These are phyloP conservation scores for Thecocarcelia acutangulata DNA, from an alignment of 2,888 invertebrate species.

Conservation along the genomic window DNA sequence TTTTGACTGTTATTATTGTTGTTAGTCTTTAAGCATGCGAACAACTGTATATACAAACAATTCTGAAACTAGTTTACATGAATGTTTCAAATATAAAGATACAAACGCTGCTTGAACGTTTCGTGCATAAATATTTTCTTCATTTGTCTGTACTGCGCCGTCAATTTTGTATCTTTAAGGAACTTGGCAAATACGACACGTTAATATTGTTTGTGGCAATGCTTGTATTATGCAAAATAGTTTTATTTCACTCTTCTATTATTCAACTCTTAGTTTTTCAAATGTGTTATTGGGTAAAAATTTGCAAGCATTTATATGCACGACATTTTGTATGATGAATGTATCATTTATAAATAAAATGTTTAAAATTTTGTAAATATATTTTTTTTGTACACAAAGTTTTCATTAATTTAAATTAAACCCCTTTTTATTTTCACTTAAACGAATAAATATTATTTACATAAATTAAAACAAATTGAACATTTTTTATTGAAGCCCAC, in stretches of 20 bases:
- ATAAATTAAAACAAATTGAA: constrained; percentile 48
- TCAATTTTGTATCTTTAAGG: constrained; percentile 36
- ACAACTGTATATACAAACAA: too few species aligned
- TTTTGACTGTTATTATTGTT: too few species aligned
- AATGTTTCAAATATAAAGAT: background rate
- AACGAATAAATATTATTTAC: constrained; percentile 33
- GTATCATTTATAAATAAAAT: background rate
- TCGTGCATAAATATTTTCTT: constrained; percentile 1
- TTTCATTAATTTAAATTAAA: constrained; percentile 45
- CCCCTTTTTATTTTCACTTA: background rate
- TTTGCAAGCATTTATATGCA: too few species aligned
- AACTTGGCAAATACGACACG: constrained; percentile 3
- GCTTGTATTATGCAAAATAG: constrained; percentile 44
- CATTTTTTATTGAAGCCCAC: background rate
- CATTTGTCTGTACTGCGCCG: background rate
- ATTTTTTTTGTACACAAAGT: background rate
- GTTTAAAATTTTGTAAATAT: background rate
- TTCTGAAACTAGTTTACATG: too few species aligned
- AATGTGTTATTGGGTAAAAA: background rate
- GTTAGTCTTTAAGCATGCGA: too few species aligned
- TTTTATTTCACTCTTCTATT: constrained; percentile 13
- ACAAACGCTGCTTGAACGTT: constrained; percentile 2
- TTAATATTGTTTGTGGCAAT: constrained; percentile 40
- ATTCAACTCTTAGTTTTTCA: constrained; percentile 18
- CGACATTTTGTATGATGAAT: background rate